Evolutionary conservation across 2,113 vertebrate genomes (phyloP).

Genomic region (Lutjanus erythropterus): DNA sequence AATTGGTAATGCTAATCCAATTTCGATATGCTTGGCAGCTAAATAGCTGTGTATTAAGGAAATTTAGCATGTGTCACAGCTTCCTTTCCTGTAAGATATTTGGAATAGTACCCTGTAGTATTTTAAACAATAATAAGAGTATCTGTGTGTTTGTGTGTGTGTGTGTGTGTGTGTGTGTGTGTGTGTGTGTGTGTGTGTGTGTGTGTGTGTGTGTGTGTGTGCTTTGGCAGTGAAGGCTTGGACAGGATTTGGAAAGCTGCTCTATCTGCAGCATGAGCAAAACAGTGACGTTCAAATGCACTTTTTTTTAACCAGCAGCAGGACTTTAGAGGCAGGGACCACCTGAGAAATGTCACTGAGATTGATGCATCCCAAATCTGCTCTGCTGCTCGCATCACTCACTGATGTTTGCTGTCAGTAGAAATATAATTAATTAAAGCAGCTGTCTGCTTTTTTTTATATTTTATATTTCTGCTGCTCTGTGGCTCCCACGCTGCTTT

Average conservation of each 20-base stretch:
- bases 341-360: constrained; percentile 9
- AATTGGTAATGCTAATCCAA: constrained; percentile 1
- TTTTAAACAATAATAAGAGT: constrained; percentile 2
- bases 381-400: constrained; percentile 19
- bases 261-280: background rate
- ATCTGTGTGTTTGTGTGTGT: background rate
- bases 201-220: background rate
- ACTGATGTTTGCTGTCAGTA: constrained; percentile 18
- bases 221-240: constrained; percentile 1
- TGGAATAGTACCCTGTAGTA: background rate
- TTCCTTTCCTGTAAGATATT: background rate
- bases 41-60: background rate
- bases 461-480: background rate
- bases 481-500: background rate
- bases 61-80: background rate
- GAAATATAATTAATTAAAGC: constrained; percentile 16
- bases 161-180: background rate
- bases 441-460: background rate
- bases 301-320: background rate
- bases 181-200: background rate
- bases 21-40: background rate
- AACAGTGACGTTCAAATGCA: background rate
- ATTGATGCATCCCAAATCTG: constrained; percentile 1
- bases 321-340: background rate
- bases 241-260: background rate